Conservation (phyloP, 2,113 vertebrate species). For the Otocyon megalotis region DNA sequence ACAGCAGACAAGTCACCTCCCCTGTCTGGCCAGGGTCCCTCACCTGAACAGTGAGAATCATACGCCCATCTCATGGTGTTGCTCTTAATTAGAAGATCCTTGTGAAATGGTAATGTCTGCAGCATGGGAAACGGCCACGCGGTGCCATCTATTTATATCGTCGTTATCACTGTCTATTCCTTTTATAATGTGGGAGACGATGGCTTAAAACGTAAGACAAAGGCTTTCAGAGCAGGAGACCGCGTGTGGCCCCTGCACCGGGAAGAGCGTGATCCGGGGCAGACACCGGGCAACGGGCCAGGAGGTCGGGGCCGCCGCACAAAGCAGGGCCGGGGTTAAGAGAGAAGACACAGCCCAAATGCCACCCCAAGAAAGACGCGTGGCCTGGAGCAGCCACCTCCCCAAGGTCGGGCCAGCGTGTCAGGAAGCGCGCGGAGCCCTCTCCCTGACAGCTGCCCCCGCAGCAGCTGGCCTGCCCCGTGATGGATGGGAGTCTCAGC, state of each 20-base stretch:
- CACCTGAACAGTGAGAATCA: not conserved
- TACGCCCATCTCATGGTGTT: not conserved
- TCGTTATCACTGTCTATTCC: not conserved
- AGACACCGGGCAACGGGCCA: not conserved
- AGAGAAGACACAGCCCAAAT: not conserved
- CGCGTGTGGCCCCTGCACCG: not conserved
- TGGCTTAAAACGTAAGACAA: not conserved
- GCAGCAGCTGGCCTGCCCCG: slow-evolving; percentile 86
- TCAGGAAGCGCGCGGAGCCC: slow-evolving; percentile 53
- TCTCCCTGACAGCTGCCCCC: slow-evolving; percentile 80
- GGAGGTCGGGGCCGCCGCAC: not conserved
- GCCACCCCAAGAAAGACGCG: slow-evolving; percentile 57
- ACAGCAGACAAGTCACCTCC: not conserved
- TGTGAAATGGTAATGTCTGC: not conserved
- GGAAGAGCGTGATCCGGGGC: not conserved
- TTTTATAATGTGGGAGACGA: not conserved
- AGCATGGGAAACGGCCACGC: not conserved
- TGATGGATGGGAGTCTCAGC: slow-evolving; percentile 89
- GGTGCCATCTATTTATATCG: not conserved
- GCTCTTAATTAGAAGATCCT: not conserved
- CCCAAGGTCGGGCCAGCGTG: slow-evolving; percentile 85
- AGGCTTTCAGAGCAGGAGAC: not conserved
- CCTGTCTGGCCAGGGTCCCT: not conserved
- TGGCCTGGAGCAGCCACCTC: slow-evolving; percentile 72
- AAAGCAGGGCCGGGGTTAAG: not conserved